Percentiles rank a stretch among this genome's conserved stretches.
phyloP scores from a whole-genome alignment of 2,888 invertebrate species.

The Globia sparganii region DNA sequence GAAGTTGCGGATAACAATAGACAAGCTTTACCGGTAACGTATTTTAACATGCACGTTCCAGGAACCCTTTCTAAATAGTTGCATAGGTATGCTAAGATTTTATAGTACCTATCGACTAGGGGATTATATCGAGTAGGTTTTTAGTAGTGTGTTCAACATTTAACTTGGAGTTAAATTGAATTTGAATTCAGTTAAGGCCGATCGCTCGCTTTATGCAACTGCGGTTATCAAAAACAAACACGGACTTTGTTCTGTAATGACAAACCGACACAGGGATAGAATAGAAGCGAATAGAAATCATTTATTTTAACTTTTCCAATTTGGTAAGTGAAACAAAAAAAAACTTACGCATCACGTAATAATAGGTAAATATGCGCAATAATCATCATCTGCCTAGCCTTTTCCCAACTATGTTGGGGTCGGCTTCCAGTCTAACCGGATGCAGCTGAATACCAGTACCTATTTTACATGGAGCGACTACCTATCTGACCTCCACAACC shows the following conservation, averaged over 20 bases:
- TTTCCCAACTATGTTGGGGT: too few species aligned
- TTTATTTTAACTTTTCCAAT: too few species aligned
- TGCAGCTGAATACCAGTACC: too few species aligned
- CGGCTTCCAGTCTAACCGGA: too few species aligned
- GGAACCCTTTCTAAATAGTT: neutral
- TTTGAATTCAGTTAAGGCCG: neutral
- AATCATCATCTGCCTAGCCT: too few species aligned
- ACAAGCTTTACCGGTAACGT: neutral
- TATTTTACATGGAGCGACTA: too few species aligned
- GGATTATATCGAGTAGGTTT: neutral
- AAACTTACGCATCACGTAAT: too few species aligned
- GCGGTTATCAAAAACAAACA: neutral
- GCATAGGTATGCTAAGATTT: neutral
- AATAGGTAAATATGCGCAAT: too few species aligned
- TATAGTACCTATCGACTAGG: neutral
- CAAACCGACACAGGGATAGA: neutral
- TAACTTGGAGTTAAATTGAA: neutral
- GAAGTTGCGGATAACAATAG: neutral
- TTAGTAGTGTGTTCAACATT: neutral
- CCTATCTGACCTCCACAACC: too few species aligned
- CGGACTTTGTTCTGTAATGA: neutral
- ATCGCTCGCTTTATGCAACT: neutral
- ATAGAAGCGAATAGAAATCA: neutral
- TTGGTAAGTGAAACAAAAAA: too few species aligned
- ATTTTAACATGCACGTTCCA: neutral